Conservation (phyloP, 2,797 vertebrate genomes). For the Brotula barbata region DNA sequence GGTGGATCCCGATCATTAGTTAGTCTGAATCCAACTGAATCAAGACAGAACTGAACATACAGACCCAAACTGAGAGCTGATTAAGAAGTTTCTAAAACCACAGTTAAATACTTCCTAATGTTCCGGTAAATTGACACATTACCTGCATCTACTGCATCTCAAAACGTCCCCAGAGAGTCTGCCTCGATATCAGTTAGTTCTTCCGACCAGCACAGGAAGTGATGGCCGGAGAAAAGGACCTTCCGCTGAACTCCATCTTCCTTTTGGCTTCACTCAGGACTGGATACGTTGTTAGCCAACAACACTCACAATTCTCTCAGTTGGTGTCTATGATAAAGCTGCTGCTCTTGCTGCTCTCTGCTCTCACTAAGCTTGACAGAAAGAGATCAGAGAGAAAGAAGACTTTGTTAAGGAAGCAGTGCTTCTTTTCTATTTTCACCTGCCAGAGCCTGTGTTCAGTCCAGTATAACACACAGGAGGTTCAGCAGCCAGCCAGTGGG, state of each 20-base stretch:
- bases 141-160: constrained; percentile 6
- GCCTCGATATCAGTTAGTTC: constrained; percentile 47
- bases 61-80: no score
- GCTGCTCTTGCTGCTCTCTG: constrained; percentile 23
- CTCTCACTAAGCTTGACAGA: constrained; percentile 18
- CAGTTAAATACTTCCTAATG: no score
- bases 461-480: no score
- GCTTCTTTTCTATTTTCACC: no score
- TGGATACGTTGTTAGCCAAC: constrained; percentile 35
- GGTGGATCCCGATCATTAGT: no score
- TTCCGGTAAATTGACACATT: no score
- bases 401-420: constrained; percentile 7
- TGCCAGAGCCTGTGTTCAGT: no score
- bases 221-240: constrained; percentile 50
- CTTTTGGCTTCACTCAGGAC: constrained; percentile 43
- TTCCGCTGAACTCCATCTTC: constrained; percentile 31
- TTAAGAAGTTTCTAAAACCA: no score
- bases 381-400: constrained; percentile 19
- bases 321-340: constrained; percentile 48
- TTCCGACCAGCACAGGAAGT: constrained; percentile 42
- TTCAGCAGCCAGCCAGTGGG: no score
- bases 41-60: no score
- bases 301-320: constrained; percentile 40
- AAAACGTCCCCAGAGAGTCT: constrained; percentile 21
- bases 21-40: no score